Base-by-base conservation (phyloP, 2,888 invertebrate genomes). In the Hecatera dysodea region DNA sequence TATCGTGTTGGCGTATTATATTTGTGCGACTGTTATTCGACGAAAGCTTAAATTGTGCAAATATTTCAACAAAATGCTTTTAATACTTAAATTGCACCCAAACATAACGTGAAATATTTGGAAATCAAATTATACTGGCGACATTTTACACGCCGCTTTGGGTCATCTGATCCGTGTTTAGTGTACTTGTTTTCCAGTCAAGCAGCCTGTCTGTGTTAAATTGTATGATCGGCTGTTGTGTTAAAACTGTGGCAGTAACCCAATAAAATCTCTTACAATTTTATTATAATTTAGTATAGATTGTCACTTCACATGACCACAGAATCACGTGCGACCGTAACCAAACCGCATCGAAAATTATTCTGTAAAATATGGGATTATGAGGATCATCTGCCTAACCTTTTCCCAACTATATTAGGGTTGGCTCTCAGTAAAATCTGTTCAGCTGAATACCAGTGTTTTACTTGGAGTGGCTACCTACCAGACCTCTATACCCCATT, bases 21-120 rank as follows among this genome's bases (percentile, higher is more conserved):
- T 56, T 39, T 39, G 39, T 39, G 39, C 15, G 9, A 17, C 5
- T 12, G 15, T 63, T 39, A 61, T 66, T 24, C 17, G 50, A 22
- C 36, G 27, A 57, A 46, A 63, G 33, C 36, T 50, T 48, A 15
- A 63, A 67, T 60, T 70, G 53, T 60, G n/a, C 19, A 60, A 76
- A 66, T 50, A 56, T 76, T 59, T 69, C 11, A 69, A 27, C 44
- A 55, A 33, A 33, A 33, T n/a, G n/a, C n/a, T n/a, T n/a, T n/a
- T n/a, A n/a, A n/a, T n/a, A n/a, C n/a, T n/a, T n/a, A n/a, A n/a
- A n/a, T n/a, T n/a, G n/a, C n/a, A 44, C 12, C 52, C n/a, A 24
- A 1, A 36, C 15, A 19, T 48, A 29, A 33, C n/a, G n/a, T 11
- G 2, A 1, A 39, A 33, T 39, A 29, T n/a, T 24, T 15, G 22